Evolutionary conservation across 2,797 vertebrate genomes (phyloP).

Genomic region (Macropus fuliginosus): DNA sequence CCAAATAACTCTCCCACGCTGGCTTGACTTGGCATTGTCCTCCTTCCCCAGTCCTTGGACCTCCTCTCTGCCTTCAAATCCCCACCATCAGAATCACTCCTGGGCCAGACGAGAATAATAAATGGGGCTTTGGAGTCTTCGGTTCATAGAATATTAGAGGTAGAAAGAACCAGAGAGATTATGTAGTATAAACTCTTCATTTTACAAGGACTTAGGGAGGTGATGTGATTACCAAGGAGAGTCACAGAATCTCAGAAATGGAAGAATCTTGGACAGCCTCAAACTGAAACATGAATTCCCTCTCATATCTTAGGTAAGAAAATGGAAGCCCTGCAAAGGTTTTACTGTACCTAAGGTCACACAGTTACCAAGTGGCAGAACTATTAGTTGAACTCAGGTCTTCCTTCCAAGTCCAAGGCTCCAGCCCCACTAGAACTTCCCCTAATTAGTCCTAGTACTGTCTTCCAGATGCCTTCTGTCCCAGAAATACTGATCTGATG

Average conservation of each 20-base stretch:
- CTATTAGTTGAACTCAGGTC: not conserved
- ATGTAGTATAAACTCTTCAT: not conserved
- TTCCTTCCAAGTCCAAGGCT: not conserved
- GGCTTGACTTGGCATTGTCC: not conserved
- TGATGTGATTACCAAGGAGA: not conserved
- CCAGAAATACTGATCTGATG: not conserved
- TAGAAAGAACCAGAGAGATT: not conserved
- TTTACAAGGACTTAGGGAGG: not conserved
- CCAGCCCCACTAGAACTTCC: not conserved
- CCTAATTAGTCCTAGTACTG: not conserved
- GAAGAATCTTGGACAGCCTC: not conserved
- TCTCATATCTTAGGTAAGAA: not conserved
- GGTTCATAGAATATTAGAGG: not conserved
- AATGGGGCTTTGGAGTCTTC: not conserved
- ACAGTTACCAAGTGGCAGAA: not conserved
- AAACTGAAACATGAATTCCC: not conserved
- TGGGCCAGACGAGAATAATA: not conserved
- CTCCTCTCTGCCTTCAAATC: not conserved
- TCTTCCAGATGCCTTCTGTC: not conserved
- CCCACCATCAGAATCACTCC: not conserved
- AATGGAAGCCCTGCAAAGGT: not conserved
- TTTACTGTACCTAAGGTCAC: not conserved
- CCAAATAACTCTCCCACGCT: not conserved
- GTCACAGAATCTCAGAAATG: not conserved
- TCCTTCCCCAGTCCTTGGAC: not conserved